phyloP scores from a whole-genome alignment of 2,113 vertebrate species.

The Syngnathus floridae region DNA sequence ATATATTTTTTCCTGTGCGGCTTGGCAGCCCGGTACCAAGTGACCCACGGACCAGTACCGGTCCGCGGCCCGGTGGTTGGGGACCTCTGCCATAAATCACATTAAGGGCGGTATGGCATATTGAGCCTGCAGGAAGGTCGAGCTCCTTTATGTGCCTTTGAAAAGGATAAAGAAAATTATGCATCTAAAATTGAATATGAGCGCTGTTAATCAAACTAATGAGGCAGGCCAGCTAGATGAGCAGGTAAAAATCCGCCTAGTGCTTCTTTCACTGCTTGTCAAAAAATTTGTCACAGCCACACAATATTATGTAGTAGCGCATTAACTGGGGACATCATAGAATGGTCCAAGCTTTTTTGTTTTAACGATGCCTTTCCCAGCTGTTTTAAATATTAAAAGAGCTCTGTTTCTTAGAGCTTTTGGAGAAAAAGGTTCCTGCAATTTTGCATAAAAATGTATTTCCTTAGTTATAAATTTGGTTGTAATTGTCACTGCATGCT shows the following conservation, averaged over 20 bases:
- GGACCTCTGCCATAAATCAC: conserved; percentile 42
- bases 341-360: background rate
- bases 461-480: no score
- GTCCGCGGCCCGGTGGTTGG: no score
- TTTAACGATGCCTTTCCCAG: background rate
- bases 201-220: conserved; percentile 56
- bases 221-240: conserved; percentile 40
- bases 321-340: background rate
- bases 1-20: no score
- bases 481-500: no score
- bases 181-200: conserved; percentile 49
- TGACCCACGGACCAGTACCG: no score
- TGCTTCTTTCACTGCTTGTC: conserved; percentile 19
- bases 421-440: background rate
- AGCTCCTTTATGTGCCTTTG: conserved; percentile 39
- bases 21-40: no score
- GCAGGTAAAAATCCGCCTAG: conserved; percentile 23
- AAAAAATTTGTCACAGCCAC: conserved; percentile 14
- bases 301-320: background rate
- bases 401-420: background rate
- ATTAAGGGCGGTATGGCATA: conserved; percentile 19
- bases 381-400: background rate
- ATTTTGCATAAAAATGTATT: no score
- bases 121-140: conserved; percentile 58
- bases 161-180: conserved; percentile 44